Base-by-base conservation (phyloP, 2,797 vertebrate species). In the Gymnothorax reevesii region DNA sequence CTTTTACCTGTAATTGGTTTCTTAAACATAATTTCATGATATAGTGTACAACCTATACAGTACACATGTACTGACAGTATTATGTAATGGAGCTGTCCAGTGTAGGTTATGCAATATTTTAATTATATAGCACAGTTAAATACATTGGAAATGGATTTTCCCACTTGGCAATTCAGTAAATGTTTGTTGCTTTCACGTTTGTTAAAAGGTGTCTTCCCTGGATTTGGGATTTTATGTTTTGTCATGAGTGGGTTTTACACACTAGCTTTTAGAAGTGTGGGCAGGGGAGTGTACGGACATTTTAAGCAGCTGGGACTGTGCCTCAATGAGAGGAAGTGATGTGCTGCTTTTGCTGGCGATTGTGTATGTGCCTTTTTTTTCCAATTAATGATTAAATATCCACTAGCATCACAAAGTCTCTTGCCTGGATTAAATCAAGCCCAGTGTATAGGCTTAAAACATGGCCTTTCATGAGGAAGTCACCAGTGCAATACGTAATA, bases 251-350 rank as follows among this genome's bases (percentile, higher is more conserved):
- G 69, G 0, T 15, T 17, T 64, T 79, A 42, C 60, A 33, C 54
- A 83, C 52, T 25, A 83, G 87, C 55, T 8, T 85, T 62, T 77
- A 42, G 25, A 57, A 69, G 54, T 66, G 80, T 57, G 52, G 82
- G 57, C 33, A 42, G 33, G 33, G 33, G 1, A 42, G 33, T 42
- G 33, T 42, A 42, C 2, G 2, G 33, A 42, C 2, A 42, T 42
- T 42, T 42, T 42, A 42, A 42, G 33, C 33, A 42, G 33, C 33
- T 42, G 33, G 33, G 33, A 42, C 33, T 42, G 33, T 42, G 33
- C 33, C 33, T 42, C 33, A 42, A 42, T 42, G 33, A 42, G 33
- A 42, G 33, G 33, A 42, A 42, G 33, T 42, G 33, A 42, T 42
- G 33, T 42, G 33, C 33, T 42, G 33, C 33, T 42, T 42, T 42